Percentiles rank a stretch among this genome's conserved stretches.
phyloP scores from a whole-genome alignment of 2,888 invertebrate species.

The Melolontha melolontha region DNA sequence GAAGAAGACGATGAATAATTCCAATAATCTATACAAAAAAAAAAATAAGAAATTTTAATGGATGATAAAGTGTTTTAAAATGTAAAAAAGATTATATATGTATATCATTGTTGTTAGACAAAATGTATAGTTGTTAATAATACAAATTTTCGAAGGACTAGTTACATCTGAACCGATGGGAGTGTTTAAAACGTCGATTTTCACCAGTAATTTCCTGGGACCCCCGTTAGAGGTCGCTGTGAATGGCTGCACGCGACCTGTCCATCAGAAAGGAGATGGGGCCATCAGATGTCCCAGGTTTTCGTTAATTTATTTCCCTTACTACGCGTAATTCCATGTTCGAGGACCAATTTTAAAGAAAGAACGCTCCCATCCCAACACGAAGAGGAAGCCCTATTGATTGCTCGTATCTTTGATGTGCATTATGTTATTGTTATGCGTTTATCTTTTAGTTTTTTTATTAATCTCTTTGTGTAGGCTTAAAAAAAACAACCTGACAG shows the following conservation, averaged over 20 bases:
- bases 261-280: conserved; percentile 61
- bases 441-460: conserved; percentile 30
- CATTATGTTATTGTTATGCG: conserved; percentile 15
- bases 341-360: conserved; percentile 5
- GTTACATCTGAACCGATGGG: conserved; percentile 52
- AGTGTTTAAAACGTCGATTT: conserved; percentile 49
- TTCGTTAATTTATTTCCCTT: conserved; percentile 23
- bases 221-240: conserved; percentile 69
- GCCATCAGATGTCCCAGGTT: conserved; percentile 62
- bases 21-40: conserved; percentile 6
- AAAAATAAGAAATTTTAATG: conserved; percentile 11
- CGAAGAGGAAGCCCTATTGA: conserved; percentile 30
- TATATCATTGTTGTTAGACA: conserved; percentile 33
- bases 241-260: conserved; percentile 76
- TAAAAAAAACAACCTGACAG: conserved; percentile 36
- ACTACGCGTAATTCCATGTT: conserved; percentile 3
- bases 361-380: conserved; percentile 40
- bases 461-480: conserved; percentile 44
- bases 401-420: conserved; percentile 37
- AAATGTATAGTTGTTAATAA: conserved; percentile 35
- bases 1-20: conserved; percentile 85
- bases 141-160: conserved; percentile 21
- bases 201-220: conserved; percentile 54
- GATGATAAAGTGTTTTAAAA: conserved; percentile 12
- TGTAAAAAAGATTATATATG: conserved; percentile 28